These are phyloP conservation scores for Lepidonotus clava DNA, from an alignment of 2,888 invertebrate genomes.

Conservation along the genomic window DNA sequence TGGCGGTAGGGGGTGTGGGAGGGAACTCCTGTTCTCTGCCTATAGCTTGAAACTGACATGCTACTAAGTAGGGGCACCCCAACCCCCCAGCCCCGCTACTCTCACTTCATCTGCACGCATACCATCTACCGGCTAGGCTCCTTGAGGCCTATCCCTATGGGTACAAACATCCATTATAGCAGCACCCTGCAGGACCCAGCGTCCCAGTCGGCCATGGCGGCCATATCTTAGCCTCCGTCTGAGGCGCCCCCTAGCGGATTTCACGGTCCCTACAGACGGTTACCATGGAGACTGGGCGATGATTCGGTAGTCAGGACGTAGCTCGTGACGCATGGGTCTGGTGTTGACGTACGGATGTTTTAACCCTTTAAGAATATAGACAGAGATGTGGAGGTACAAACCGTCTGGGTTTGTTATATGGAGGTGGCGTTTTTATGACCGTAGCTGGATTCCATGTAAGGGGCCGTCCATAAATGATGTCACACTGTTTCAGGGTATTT, in stretches of 20 bases:
- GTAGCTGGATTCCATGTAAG: no score
- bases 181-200: background rate
- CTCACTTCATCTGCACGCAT: conserved; percentile 2
- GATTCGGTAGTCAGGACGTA: background rate
- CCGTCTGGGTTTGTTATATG: no score
- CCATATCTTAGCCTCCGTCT: background rate
- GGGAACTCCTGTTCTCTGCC: no score
- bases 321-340: no score
- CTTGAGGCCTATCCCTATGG: background rate
- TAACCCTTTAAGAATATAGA: no score
- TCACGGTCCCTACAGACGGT: background rate
- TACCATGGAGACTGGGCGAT: background rate
- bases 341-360: no score
- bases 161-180: background rate
- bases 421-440: no score
- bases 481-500: no score
- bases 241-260: background rate
- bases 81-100: background rate
- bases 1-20: no score
- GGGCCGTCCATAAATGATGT: no score
- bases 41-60: background rate
- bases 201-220: background rate
- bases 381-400: no score
- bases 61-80: conserved; percentile 1
- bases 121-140: background rate